Evolutionary conservation across 2,113 vertebrate genomes (phyloP).

Genomic region (Rhinolophus ferrumequinum): DNA sequence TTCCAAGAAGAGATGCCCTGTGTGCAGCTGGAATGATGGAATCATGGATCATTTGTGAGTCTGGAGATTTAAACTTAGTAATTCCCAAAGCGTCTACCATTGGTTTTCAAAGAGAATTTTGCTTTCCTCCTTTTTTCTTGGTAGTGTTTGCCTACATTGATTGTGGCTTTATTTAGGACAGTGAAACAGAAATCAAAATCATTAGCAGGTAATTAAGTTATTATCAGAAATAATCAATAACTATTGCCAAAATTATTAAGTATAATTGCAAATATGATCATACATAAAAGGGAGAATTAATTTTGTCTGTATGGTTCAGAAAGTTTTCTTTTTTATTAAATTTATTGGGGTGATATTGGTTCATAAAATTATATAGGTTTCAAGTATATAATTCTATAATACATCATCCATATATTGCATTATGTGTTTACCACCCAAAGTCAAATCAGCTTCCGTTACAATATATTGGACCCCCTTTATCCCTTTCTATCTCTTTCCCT

Average conservation of each 20-base stretch:
- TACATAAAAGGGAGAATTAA: neutral
- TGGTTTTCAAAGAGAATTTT: neutral
- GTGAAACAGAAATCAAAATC: constrained; percentile 23
- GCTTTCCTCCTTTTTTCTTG: neutral
- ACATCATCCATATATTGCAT: too few species aligned
- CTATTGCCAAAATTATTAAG: neutral
- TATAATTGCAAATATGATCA: neutral
- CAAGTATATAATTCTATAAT: too few species aligned
- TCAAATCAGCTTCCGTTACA: too few species aligned
- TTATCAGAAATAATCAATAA: neutral
- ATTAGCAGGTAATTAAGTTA: neutral
- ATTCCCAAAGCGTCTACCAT: neutral
- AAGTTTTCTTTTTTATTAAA: neutral
- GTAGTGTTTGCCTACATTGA: neutral
- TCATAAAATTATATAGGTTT: too few species aligned
- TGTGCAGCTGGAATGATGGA: neutral
- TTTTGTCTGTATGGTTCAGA: neutral
- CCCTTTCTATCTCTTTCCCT: too few species aligned
- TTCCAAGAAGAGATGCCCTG: neutral
- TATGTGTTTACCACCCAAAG: too few species aligned
- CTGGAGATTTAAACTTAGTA: neutral
- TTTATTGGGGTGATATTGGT: too few species aligned
- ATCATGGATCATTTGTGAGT: neutral
- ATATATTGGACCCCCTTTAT: too few species aligned
- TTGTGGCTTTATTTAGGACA: neutral